Evolutionary conservation across 2,797 vertebrate genomes (phyloP).

Genomic region (Muscicapa striata): DNA sequence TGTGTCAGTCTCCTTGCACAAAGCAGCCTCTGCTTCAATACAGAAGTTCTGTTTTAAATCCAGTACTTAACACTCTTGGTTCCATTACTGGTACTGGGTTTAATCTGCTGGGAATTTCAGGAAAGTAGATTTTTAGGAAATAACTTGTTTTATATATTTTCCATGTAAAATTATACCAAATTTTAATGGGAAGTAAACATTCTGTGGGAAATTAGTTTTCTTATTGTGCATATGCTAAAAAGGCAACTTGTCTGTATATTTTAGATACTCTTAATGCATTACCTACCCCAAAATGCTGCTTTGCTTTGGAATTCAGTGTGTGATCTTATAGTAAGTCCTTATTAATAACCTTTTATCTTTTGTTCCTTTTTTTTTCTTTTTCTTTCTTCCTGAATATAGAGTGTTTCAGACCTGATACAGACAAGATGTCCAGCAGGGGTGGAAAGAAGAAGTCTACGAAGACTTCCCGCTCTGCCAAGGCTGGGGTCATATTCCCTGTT

Average conservation of each 20-base stretch:
- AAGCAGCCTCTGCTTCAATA: background rate
- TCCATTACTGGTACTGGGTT: background rate
- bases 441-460: constrained; percentile 98
- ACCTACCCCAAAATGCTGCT: background rate
- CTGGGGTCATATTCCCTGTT: constrained; percentile 96
- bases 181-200: background rate
- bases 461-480: constrained; percentile 94
- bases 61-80: rapidly evolving
- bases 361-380: background rate
- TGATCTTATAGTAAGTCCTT: background rate
- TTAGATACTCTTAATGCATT: background rate
- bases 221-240: background rate
- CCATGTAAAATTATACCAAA: background rate
- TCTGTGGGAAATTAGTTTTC: background rate
- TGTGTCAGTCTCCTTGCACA: background rate
- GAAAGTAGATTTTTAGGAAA: background rate
- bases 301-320: background rate
- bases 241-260: background rate
- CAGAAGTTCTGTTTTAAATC: background rate
- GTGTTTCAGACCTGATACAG: constrained; percentile 47
- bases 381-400: background rate
- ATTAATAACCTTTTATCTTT: background rate
- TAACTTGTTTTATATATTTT: background rate
- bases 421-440: constrained; percentile 93
- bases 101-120: background rate